These are phyloP conservation scores for Belonocnema kinseyi DNA, from an alignment of 1,140 invertebrate species.

Conservation along the genomic window DNA sequence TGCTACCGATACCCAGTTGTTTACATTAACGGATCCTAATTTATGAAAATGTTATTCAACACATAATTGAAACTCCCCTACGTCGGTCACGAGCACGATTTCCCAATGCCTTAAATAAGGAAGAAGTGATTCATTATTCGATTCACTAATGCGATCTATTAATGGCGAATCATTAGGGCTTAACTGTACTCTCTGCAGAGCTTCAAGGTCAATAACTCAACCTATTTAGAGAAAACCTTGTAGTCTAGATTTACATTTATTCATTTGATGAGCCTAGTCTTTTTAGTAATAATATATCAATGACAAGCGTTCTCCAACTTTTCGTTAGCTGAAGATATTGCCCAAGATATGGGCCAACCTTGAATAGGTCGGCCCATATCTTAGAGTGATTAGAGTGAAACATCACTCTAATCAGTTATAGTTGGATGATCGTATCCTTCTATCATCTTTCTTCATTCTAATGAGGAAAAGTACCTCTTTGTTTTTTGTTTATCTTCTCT, in stretches of 20 bases:
- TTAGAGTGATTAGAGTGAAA: too few relatives aligned
- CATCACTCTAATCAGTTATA: background rate
- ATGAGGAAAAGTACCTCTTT: too few relatives aligned
- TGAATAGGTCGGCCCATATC: too few relatives aligned
- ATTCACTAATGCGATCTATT: slow-evolving; percentile 15
- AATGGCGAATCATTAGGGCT: background rate
- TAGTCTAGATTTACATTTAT: background rate
- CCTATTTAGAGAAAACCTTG: slow-evolving; percentile 8
- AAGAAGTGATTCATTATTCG: background rate
- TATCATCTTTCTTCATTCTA: too few relatives aligned
- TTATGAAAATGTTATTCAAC: slow-evolving; percentile 1
- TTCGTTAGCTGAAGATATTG: background rate
- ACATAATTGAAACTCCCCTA: background rate
- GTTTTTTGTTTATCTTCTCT: too few relatives aligned
- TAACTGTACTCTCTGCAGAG: background rate
- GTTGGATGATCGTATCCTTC: background rate
- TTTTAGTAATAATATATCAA: background rate
- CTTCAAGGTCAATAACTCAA: slow-evolving; percentile 3
- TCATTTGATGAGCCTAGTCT: too few relatives aligned
- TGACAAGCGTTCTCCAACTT: background rate
- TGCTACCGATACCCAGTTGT: background rate
- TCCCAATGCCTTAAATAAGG: background rate
- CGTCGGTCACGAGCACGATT: background rate
- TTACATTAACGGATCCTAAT: background rate
- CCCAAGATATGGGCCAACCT: background rate